Evolutionary conservation across 2,797 vertebrate species (phyloP).

Genomic region (Poeciliopsis gracilis): DNA sequence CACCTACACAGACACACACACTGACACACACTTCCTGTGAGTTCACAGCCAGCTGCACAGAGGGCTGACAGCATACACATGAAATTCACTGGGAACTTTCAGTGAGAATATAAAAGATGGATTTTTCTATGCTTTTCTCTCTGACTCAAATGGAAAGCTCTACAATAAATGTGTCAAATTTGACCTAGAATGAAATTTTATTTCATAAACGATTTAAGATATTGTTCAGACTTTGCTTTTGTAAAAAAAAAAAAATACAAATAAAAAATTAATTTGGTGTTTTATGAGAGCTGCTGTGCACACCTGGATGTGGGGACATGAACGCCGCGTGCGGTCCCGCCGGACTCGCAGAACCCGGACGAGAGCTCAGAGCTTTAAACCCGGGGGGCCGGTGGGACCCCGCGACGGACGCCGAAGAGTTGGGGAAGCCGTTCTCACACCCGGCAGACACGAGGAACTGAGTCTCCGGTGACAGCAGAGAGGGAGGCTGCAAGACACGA

Average conservation of each 20-base stretch:
- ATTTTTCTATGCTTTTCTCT: conserved; percentile 13
- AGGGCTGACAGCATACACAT: conserved; percentile 24
- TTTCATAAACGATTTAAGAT: background rate
- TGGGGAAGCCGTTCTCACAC: conserved; percentile 77
- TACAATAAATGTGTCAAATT: background rate
- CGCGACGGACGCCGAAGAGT: conserved; percentile 68
- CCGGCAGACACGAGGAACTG: conserved; percentile 78
- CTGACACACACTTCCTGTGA: conserved; percentile 73
- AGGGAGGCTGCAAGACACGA: conserved; percentile 72
- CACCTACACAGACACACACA: background rate
- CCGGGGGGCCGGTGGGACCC: conserved; percentile 69
- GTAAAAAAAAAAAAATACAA: no score
- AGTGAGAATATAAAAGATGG: conserved; percentile 11
- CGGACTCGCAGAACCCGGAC: conserved; percentile 68
- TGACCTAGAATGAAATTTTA: no score
- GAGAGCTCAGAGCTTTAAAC: conserved; percentile 80
- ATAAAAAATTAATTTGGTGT: background rate
- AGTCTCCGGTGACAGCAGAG: conserved; percentile 80
- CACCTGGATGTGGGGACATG: conserved; percentile 79
- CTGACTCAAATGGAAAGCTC: background rate
- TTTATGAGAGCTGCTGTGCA: conserved; percentile 11
- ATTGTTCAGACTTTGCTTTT: background rate
- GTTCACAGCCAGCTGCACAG: conserved; percentile 67
- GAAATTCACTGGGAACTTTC: conserved; percentile 29
- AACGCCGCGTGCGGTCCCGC: conserved; percentile 70